Evolutionary conservation across 2,113 vertebrate genomes (phyloP).

Genomic region (Aegotheles bennettii): DNA sequence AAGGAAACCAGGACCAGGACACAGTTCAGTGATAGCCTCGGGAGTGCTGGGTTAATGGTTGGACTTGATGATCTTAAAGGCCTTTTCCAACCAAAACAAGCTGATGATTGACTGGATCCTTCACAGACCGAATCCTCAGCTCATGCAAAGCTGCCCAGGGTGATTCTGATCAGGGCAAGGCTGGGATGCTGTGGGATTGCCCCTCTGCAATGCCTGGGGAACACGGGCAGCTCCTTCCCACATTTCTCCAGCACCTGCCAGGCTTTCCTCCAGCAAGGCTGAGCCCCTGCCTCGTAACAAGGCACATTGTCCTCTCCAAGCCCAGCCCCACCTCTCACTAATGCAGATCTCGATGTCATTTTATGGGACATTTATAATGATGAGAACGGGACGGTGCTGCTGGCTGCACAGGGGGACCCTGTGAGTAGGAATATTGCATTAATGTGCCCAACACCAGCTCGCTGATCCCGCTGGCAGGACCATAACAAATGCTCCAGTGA

Average conservation of each 20-base stretch:
- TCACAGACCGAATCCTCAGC: background rate
- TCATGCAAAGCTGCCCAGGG: background rate
- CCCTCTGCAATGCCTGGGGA: background rate
- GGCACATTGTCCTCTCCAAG: background rate
- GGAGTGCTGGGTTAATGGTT: no score
- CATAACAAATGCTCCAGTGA: constrained; percentile 77
- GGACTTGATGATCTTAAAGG: no score
- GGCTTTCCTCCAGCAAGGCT: background rate
- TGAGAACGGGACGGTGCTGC: constrained; percentile 54
- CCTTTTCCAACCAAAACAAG: no score
- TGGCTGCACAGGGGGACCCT: constrained; percentile 48
- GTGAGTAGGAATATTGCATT: constrained; percentile 74
- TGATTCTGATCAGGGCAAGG: no score
- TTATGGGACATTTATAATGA: constrained; percentile 68
- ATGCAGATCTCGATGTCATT: constrained; percentile 72
- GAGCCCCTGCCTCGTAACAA: constrained; percentile 1
- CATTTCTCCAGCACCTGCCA: background rate
- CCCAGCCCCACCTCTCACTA: background rate
- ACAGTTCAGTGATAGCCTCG: no score
- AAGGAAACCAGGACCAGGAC: background rate
- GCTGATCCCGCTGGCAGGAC: constrained; percentile 74
- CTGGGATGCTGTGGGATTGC: background rate
- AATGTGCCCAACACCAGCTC: constrained; percentile 72
- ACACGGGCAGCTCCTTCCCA: no score
- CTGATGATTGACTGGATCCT: background rate